A percentile compares a stretch with the other conserved stretches of the same genome.
Evolutionary conservation across 2,797 vertebrate genomes (phyloP).

Genomic region (Parauchenoglanis ngamensis): DNA sequence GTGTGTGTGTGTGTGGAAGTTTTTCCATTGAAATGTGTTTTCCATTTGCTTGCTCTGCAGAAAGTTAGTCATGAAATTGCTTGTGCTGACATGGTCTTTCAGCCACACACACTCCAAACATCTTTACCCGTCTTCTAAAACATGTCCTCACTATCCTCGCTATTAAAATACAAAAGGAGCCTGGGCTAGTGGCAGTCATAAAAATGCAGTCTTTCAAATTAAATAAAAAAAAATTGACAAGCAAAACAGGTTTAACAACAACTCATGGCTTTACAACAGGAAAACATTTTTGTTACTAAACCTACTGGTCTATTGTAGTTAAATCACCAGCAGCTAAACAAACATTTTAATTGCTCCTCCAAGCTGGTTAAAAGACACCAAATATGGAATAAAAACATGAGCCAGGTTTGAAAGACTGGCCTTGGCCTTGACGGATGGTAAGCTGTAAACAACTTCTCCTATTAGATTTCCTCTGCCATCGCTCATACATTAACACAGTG

Average conservation of each 20-base stretch:
- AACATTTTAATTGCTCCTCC: constrained; percentile 62
- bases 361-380: constrained; percentile 57
- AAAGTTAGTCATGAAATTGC: constrained; percentile 48
- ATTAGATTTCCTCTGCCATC: constrained; percentile 14
- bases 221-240: constrained; percentile 43
- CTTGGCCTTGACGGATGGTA: constrained; percentile 38
- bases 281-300: constrained; percentile 58
- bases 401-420: constrained; percentile 22
- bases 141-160: constrained; percentile 19
- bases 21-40: constrained; percentile 52
- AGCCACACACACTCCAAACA: constrained; percentile 46
- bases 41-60: constrained; percentile 53
- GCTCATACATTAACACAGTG: constrained; percentile 25
- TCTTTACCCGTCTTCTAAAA: constrained; percentile 21
- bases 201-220: neutral
- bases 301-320: constrained; percentile 56
- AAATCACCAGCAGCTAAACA: constrained; percentile 57
- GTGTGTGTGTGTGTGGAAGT: constrained; percentile 11
- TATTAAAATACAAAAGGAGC: neutral
- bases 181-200: neutral
- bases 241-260: constrained; percentile 45
- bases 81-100: constrained; percentile 52
- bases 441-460: constrained; percentile 52
- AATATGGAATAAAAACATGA: constrained; percentile 36
- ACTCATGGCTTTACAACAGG: constrained; percentile 55